Evolutionary conservation across 2,113 vertebrate genomes (phyloP).

Genomic region (Nymphicus hollandicus): DNA sequence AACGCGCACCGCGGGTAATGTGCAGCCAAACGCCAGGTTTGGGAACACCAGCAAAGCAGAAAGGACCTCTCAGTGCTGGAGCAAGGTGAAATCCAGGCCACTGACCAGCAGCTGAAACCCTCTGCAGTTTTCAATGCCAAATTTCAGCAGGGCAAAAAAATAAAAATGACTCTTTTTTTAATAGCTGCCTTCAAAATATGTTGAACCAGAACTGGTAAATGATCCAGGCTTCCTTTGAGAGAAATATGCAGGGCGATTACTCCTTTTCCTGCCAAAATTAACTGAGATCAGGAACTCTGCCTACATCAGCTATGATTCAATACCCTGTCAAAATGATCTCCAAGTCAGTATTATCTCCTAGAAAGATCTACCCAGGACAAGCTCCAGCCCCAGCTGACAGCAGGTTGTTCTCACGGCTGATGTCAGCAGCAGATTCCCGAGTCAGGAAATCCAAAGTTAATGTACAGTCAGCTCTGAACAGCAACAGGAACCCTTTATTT

Average conservation of each 20-base stretch:
- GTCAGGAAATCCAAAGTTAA: conserved; percentile 39
- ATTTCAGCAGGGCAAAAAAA: background rate
- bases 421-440: conserved; percentile 3
- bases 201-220: background rate
- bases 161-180: background rate
- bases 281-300: conserved; percentile 9
- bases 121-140: background rate
- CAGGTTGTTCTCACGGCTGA: background rate
- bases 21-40: background rate
- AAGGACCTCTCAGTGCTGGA: background rate
- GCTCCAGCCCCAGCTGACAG: background rate
- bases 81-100: background rate
- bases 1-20: accelerated
- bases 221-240: background rate
- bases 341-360: background rate
- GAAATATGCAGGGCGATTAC: background rate
- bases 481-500: background rate
- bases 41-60: background rate
- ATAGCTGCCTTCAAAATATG: background rate
- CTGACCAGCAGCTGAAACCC: background rate
- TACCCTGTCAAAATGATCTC: background rate
- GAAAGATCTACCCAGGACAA: background rate
- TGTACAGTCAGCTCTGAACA: background rate
- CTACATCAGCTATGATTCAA: conserved; percentile 10
- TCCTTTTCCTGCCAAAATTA: conserved; percentile 9